Percentiles rank a stretch among this genome's conserved stretches.
phyloP scores from a whole-genome alignment of 92 coral and sea anemone species.

The Chrysogorgia sp. region DNA sequence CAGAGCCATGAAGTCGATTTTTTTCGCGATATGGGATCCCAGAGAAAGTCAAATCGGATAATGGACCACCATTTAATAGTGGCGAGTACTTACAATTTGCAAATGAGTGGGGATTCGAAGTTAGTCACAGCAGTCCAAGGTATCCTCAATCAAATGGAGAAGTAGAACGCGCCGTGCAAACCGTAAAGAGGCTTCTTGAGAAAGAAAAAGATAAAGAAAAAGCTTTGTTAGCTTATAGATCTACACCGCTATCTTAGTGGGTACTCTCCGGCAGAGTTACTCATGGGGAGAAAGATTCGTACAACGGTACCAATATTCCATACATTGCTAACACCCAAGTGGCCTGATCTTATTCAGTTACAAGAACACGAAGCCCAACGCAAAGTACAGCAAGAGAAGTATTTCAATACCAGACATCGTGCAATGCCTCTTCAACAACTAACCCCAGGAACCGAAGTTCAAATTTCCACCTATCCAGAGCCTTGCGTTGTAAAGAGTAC shows the following conservation, averaged over 20 bases:
- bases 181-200: constrained; percentile 54
- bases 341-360: constrained; percentile 38
- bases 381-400: constrained; percentile 16
- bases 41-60: constrained; percentile 57
- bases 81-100: constrained; percentile 43
- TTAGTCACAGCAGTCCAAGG: constrained; percentile 30
- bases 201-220: constrained; percentile 43
- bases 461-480: no score
- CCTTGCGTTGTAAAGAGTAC: no score
- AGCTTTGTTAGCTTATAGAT: constrained; percentile 48
- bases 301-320: constrained; percentile 45
- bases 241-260: constrained; percentile 62
- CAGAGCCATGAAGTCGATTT: constrained; percentile 3
- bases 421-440: constrained; percentile 4
- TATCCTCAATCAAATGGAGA: constrained; percentile 58
- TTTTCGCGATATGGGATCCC: constrained; percentile 57
- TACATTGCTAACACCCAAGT: constrained; percentile 32
- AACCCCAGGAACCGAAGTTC: not conserved
- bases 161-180: constrained; percentile 58
- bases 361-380: constrained; percentile 22
- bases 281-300: constrained; percentile 53
- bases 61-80: constrained; percentile 53
- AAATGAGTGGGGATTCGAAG: constrained; percentile 49
- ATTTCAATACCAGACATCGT: constrained; percentile 29
- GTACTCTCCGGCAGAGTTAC: constrained; percentile 59